These are phyloP conservation scores for Rhinichthys klamathensis DNA, from an alignment of 2,113 vertebrate genomes.

Conservation along the genomic window DNA sequence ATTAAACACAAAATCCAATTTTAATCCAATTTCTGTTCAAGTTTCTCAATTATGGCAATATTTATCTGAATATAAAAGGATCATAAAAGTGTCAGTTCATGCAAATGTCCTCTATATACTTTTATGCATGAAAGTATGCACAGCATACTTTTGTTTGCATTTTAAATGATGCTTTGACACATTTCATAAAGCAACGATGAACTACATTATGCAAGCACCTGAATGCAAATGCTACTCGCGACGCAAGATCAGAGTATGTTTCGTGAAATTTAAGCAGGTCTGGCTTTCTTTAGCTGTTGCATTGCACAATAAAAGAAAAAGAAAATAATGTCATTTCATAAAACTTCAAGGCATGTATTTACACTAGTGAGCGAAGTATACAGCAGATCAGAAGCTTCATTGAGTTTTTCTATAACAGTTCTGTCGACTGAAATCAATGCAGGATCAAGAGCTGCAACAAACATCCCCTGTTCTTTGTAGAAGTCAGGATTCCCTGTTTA, in stretches of 20 bases:
- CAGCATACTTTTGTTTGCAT: not conserved
- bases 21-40: not conserved
- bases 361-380: not conserved
- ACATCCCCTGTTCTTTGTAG: constrained; percentile 2
- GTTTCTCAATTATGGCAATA: not conserved
- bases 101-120: not conserved
- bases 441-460: not conserved
- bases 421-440: constrained; percentile 16
- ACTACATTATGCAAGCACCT: not conserved
- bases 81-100: not conserved
- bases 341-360: not conserved
- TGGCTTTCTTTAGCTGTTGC: not conserved
- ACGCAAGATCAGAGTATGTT: not conserved
- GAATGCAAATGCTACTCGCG: too few species aligned
- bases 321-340: not conserved
- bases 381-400: constrained; percentile 14
- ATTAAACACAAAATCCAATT: not conserved
- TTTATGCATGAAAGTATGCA: not conserved
- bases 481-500: not conserved
- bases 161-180: not conserved
- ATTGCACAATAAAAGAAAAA: not conserved
- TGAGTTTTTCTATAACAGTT: not conserved
- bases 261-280: not conserved
- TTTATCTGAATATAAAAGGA: too few species aligned
- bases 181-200: not conserved